Evolutionary conservation across 2,113 vertebrate genomes (phyloP).

Genomic region (Scytalopus superciliaris): DNA sequence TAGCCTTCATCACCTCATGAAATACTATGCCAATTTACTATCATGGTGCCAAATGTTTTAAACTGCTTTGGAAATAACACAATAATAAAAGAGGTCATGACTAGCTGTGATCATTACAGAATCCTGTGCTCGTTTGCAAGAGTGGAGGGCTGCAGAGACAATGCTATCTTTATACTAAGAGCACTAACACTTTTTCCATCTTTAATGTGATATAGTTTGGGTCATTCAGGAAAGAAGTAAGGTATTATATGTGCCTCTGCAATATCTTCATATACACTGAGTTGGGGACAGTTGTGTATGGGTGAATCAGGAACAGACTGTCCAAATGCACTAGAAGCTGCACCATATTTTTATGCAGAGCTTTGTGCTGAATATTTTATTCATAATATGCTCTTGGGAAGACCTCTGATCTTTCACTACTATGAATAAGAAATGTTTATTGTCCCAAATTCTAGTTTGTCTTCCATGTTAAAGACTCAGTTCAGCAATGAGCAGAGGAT

Average conservation of each 20-base stretch:
- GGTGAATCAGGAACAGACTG: background rate
- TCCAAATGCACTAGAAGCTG: background rate
- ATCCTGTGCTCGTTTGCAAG: background rate
- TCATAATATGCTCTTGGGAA: background rate
- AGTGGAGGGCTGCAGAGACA: background rate
- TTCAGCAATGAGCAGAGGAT: background rate
- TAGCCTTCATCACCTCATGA: background rate
- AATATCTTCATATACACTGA: background rate
- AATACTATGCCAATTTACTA: background rate
- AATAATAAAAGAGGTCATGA: background rate
- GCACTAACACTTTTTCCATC: background rate
- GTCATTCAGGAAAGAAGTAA: background rate
- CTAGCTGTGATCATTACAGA: background rate
- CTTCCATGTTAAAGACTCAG: background rate
- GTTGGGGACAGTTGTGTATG: background rate
- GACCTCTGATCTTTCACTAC: background rate
- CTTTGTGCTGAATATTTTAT: slow-evolving; percentile 17
- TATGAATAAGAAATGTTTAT: background rate
- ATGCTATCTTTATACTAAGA: background rate
- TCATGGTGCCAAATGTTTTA: background rate
- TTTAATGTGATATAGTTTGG: background rate
- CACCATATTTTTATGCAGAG: background rate
- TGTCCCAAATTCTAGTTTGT: background rate
- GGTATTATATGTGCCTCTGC: background rate
- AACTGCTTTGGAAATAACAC: background rate